A percentile compares a stretch with the other conserved stretches of the same genome.
Evolutionary conservation across 2,888 invertebrate genomes (phyloP).

Genomic region (Tipula lateralis): DNA sequence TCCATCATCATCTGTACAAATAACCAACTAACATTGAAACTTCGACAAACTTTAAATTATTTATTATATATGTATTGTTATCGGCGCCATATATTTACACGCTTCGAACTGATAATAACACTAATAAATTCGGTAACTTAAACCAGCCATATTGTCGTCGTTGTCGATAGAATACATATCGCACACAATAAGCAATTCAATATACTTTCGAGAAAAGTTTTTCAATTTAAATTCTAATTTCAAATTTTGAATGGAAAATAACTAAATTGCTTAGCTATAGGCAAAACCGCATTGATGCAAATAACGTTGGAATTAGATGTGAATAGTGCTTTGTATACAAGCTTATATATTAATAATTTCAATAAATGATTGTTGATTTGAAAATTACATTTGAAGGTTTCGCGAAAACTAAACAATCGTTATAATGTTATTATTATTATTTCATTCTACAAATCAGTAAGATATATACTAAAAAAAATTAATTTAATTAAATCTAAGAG

Average conservation of each 20-base stretch:
- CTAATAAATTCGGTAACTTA: background rate
- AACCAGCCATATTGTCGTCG: background rate
- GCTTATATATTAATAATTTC: background rate
- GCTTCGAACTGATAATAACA: background rate
- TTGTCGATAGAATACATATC: background rate
- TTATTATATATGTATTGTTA: too few species aligned
- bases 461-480: background rate
- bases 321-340: background rate
- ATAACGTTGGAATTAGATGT: background rate
- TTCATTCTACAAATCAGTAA: background rate
- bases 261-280: background rate
- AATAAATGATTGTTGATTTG: background rate
- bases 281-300: background rate
- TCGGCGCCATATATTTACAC: background rate
- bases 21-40: background rate
- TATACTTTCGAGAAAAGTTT: too few species aligned
- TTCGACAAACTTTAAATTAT: too few species aligned
- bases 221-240: background rate
- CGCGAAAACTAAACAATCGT: background rate
- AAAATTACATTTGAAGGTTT: background rate
- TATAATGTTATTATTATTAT: background rate
- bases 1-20: background rate
- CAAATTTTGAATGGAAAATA: background rate
- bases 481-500: background rate
- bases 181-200: too few species aligned